These are phyloP conservation scores for Caenorhabditis wallacei DNA, from an alignment of 2,888 invertebrate species.

Conservation along the genomic window DNA sequence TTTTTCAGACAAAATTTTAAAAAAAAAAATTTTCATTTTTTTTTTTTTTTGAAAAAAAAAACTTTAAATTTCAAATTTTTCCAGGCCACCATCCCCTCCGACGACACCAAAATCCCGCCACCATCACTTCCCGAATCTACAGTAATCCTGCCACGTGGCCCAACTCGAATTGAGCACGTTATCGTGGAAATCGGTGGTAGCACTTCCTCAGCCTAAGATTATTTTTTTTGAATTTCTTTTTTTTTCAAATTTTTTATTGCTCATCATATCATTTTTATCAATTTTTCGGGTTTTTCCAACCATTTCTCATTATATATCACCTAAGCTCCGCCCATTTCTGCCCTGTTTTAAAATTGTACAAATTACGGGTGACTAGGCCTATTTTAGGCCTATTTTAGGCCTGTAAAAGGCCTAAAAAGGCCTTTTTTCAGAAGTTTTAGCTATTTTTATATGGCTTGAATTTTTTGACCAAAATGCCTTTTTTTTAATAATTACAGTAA, in stretches of 20 bases:
- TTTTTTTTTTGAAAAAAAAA: neutral
- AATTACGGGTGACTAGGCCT: neutral
- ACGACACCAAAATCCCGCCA: neutral
- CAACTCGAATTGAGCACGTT: conserved; percentile 40
- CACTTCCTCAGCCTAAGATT: conserved; percentile 26
- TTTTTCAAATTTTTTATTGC: conserved; percentile 15
- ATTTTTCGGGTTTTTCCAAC: conserved; percentile 1
- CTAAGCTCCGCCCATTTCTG: conserved; percentile 1
- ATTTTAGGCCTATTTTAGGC: neutral
- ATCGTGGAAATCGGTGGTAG: conserved; percentile 37
- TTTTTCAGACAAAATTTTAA: too few relatives aligned
- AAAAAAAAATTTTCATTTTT: conserved; percentile 23
- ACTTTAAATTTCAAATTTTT: conserved; percentile 9
- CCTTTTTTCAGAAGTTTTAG: neutral
- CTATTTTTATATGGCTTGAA: too few relatives aligned
- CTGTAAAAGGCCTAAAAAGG: neutral
- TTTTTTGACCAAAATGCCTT: too few relatives aligned
- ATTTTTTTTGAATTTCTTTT: conserved; percentile 19
- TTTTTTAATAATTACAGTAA: too few relatives aligned
- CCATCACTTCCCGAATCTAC: conserved; percentile 1
- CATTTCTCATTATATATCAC: neutral
- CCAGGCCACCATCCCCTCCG: conserved; percentile 29
- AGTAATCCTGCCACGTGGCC: conserved; percentile 8
- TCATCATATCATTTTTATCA: neutral
- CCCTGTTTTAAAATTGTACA: neutral